These are phyloP conservation scores for Heliconius ismenius DNA, from an alignment of 2,888 invertebrate genomes.

Conservation along the genomic window DNA sequence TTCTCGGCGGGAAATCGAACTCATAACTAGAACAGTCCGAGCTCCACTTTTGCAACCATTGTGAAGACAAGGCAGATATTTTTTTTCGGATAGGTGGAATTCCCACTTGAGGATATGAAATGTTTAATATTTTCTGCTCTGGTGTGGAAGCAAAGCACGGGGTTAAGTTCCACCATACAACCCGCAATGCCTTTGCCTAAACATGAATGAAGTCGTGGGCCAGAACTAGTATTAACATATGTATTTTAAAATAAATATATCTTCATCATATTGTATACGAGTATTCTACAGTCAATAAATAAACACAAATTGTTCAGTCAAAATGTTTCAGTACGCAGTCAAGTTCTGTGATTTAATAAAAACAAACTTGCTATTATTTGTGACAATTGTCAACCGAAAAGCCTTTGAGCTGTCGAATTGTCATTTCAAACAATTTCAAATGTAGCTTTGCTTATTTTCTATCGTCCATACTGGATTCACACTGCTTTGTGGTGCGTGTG, in stretches of 20 bases:
- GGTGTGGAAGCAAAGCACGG: too few species aligned
- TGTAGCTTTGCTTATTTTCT: conserved; percentile 13
- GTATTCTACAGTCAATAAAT: conserved; percentile 1
- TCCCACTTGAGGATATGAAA: too few species aligned
- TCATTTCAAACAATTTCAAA: conserved; percentile 21
- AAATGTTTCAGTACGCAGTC: not conserved
- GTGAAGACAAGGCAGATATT: not conserved
- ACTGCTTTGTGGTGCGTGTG: not conserved
- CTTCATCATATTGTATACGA: not conserved
- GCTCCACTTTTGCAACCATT: not conserved
- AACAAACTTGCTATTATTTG: conserved; percentile 11
- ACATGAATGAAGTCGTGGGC: too few species aligned
- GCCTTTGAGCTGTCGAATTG: conserved; percentile 19
- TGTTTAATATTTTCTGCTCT: too few species aligned
- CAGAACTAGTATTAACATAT: too few species aligned
- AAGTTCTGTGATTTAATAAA: conserved; percentile 12
- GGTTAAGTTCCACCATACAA: not conserved
- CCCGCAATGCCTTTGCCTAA: not conserved
- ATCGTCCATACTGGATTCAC: not conserved
- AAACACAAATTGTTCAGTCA: not conserved
- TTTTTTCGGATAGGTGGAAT: not conserved
- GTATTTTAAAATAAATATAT: not conserved
- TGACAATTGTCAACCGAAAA: conserved; percentile 13
- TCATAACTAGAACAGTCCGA: not conserved
- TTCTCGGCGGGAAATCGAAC: not conserved